Evolutionary conservation across 1,140 invertebrate species (phyloP).

Genomic region (Pteromalus puparum): DNA sequence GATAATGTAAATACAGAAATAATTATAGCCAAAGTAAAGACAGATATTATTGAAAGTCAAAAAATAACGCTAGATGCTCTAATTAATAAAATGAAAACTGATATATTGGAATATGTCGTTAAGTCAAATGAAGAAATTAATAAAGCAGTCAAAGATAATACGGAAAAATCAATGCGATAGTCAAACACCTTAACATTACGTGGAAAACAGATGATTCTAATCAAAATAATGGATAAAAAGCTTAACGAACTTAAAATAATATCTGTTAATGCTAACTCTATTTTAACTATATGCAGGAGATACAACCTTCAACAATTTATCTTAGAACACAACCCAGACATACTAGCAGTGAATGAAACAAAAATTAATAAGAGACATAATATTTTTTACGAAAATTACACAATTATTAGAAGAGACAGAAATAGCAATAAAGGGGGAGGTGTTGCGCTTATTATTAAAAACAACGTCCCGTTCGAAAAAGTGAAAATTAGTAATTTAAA

Average conservation of each 20-base stretch:
- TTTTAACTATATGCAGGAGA: slow-evolving; percentile 41
- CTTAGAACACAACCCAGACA: slow-evolving; percentile 43
- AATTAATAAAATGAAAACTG: too few relatives aligned
- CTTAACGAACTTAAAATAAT: slow-evolving; percentile 25
- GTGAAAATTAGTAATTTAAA: slow-evolving; percentile 25
- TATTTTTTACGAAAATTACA: slow-evolving; percentile 44
- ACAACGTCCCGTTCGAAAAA: background rate
- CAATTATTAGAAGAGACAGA: background rate
- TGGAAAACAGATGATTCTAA: background rate
- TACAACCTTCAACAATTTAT: slow-evolving; percentile 16
- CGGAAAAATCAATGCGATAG: background rate
- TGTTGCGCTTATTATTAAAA: background rate
- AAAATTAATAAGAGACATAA: slow-evolving; percentile 49
- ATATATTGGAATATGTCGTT: background rate
- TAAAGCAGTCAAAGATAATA: background rate
- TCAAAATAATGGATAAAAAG: background rate
- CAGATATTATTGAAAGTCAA: too few relatives aligned
- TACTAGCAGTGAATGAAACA: slow-evolving; percentile 46
- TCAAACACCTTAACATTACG: background rate
- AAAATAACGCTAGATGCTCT: too few relatives aligned
- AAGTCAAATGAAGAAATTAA: background rate
- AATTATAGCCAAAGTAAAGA: background rate
- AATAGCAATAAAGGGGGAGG: too few relatives aligned
- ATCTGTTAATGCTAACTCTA: slow-evolving; percentile 53
- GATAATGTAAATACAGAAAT: background rate